phyloP scores from a whole-genome alignment of 2,888 invertebrate species.

The Abscondita cerata region DNA sequence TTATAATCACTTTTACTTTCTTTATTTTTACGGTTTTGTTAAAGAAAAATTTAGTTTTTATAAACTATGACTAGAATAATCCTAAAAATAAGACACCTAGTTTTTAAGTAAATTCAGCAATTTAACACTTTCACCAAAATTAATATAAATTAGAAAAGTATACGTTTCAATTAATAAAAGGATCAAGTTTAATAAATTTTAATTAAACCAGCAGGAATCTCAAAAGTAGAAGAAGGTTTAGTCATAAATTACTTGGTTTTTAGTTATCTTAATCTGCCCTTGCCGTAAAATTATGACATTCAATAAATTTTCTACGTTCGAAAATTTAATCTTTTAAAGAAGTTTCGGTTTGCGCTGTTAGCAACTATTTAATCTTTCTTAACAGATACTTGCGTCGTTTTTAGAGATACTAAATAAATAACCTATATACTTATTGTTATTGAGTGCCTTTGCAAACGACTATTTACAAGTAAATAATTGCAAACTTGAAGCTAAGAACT shows the following conservation, averaged over 20 bases:
- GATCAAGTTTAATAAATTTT: constrained; percentile 15
- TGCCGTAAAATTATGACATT: constrained; percentile 26
- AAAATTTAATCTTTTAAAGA: not conserved
- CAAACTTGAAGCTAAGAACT: constrained; percentile 26
- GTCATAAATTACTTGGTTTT: constrained; percentile 22
- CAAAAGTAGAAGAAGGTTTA: constrained; percentile 15
- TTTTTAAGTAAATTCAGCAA: no score
- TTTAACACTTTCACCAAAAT: no score
- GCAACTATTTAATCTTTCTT: not conserved
- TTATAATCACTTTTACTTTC: no score
- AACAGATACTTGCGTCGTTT: constrained; percentile 4
- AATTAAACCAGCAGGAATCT: constrained; percentile 18
- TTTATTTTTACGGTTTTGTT: not conserved
- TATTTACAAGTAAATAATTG: constrained; percentile 24
- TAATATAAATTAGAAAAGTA: no score
- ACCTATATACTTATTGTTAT: not conserved
- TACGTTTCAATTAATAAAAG: constrained; percentile 8
- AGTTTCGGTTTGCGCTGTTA: constrained; percentile 2
- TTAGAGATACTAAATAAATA: not conserved
- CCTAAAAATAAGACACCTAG: no score
- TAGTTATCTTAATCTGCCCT: constrained; percentile 22
- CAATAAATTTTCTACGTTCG: constrained; percentile 21
- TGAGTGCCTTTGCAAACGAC: constrained; percentile 15
- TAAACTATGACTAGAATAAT: constrained; percentile 4
- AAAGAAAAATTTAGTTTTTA: no score